Percentiles rank a stretch among this genome's conserved stretches.
These are phyloP conservation scores for Drosophila buzzatii DNA, from an alignment of 2,888 invertebrate species.

Conservation along the genomic window DNA sequence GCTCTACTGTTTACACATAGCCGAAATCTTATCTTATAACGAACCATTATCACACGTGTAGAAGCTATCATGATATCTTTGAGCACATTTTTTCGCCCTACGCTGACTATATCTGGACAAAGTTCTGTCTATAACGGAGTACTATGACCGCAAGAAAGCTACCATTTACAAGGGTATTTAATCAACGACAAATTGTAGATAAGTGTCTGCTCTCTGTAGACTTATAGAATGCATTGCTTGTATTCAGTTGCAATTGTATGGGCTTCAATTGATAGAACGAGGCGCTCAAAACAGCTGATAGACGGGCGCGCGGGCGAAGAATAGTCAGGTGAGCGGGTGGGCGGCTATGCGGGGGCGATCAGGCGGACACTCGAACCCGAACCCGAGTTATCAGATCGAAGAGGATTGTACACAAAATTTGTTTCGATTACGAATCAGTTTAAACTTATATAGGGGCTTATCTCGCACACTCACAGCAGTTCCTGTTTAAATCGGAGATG, in stretches of 20 bases:
- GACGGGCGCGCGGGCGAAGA: neutral
- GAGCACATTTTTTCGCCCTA: neutral
- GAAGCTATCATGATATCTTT: constrained; percentile 1
- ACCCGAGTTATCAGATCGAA: constrained; percentile 32
- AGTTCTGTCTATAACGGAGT: neutral
- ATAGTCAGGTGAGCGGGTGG: neutral
- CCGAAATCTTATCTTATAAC: neutral
- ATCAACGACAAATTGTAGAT: neutral
- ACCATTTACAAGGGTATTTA: constrained; percentile 1
- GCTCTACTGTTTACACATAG: neutral
- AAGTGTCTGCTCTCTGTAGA: neutral
- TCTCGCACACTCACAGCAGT: constrained; percentile 69
- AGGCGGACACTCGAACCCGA: constrained; percentile 40
- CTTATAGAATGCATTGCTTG: constrained; percentile 25
- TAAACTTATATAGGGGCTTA: constrained; percentile 13
- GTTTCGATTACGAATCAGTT: neutral
- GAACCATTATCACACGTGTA: constrained; percentile 5
- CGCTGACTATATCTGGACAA: neutral
- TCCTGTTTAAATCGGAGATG: constrained; percentile 40
- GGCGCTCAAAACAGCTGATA: constrained; percentile 17
- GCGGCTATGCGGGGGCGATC: neutral
- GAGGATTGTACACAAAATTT: constrained; percentile 7
- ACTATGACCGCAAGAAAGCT: neutral
- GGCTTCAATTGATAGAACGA: constrained; percentile 50
- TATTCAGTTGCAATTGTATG: constrained; percentile 32